Conservation (phyloP, 2,888 invertebrate species). For the Mythimna loreyi region DNA sequence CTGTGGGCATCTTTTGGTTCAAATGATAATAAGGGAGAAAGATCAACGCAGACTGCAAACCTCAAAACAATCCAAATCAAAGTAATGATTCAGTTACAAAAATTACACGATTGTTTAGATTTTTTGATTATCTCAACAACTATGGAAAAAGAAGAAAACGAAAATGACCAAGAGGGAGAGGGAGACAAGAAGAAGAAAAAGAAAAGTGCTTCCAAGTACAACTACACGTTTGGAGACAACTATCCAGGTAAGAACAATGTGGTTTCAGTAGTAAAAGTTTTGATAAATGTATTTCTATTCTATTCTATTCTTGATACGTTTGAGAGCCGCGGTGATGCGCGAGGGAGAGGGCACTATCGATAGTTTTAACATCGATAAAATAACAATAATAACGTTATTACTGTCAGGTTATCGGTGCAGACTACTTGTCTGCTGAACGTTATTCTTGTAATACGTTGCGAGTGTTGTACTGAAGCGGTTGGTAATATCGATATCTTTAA, state of each 20-base stretch:
- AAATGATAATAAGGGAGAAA: too few relatives aligned
- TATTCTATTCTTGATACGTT: too few relatives aligned
- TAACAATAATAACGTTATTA: background rate
- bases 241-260: constrained; percentile 84
- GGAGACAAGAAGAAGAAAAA: constrained; percentile 82
- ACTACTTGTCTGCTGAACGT: background rate
- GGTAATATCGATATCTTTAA: background rate
- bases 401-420: background rate
- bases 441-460: background rate
- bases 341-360: constrained; percentile 64
- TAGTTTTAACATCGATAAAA: constrained; percentile 31
- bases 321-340: constrained; percentile 79
- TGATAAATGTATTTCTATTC: too few relatives aligned
- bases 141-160: constrained; percentile 84
- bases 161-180: constrained; percentile 78
- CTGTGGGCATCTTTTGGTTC: too few relatives aligned
- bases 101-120: constrained; percentile 40
- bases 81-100: background rate
- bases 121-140: constrained; percentile 42
- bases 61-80: background rate
- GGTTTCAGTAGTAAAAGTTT: too few relatives aligned
- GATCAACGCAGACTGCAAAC: background rate
- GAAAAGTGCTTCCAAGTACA: constrained; percentile 85
- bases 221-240: constrained; percentile 87
- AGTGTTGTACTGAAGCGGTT: background rate